Evolutionary conservation across 2,113 vertebrate species (phyloP), one percentile per base, ranked within the genome.

Genomic region (Riparia riparia): DNA sequence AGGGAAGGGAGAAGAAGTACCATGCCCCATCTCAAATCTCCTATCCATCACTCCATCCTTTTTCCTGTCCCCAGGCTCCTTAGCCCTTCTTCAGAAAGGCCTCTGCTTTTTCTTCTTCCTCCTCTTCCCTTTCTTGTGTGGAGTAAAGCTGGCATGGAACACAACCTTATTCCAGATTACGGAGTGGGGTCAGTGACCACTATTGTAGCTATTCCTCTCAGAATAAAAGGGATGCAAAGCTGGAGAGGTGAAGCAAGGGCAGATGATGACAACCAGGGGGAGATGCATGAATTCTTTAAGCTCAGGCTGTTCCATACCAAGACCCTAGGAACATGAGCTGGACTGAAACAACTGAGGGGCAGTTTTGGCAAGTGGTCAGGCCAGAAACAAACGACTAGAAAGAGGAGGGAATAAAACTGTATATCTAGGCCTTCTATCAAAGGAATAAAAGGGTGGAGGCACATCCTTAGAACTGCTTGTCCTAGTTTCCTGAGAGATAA

Each of bases 1-100:
- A 16, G 5, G 2, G 7, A 4, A 4, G 7, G 18, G 5, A 4
- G 0, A 12, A 2, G 1, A 39, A 29, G 7, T 58, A 63, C 17
- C 8, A 10, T 5, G 9, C 3, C 17, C 1, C 14, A 4, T 24
- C 10, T 50, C 37, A 64, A 64, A 63, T 58, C 32, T 89, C 14
- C 5, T 63, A 50, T 45, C 45, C 28, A 24, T 51, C 58, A 68
- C 15, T 76, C 41, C 15, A 50, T 58, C 5, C 3, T 70, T 90
- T 60, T 32, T n/a, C 70, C 47, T 39, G 47, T 54, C 6, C 15
- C 1, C 9, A 60, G 6, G 24, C 6, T 68, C 44, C 34, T 39
- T 57, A 79, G 10, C 12, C n/a, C 22, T 66, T 65, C 45, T 73
- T 73, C 54, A 61, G 21, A 57, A 72, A 91, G 77, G 20, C 7